A percentile compares a stretch with the other conserved stretches of the same genome.
Evolutionary conservation across 2,888 invertebrate species (phyloP).

Genomic region (Baronia brevicornis): DNA sequence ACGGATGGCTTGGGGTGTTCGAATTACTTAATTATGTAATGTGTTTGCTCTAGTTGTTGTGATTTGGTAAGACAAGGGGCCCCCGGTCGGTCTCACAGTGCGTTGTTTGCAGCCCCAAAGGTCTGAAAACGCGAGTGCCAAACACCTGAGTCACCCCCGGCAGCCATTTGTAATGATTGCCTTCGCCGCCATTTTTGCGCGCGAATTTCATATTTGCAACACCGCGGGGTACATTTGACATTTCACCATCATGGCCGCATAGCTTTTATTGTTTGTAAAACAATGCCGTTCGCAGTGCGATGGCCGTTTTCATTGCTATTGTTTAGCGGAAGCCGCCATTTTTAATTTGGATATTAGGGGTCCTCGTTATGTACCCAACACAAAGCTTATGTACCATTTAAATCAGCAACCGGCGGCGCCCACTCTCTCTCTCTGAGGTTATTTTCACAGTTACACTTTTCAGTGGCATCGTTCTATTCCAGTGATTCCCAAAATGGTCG

Average conservation of each 20-base stretch:
- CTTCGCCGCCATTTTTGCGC: conserved; percentile 70
- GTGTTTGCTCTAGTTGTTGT: conserved; percentile 17
- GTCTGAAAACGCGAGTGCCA: conserved; percentile 32
- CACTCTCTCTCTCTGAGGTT: too few relatives aligned
- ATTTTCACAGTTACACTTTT: too few relatives aligned
- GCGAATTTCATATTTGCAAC: conserved; percentile 71
- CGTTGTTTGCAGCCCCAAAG: conserved; percentile 18
- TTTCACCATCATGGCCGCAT: conserved; percentile 56
- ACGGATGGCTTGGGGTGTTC: conserved; percentile 39
- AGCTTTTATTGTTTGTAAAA: conserved; percentile 69
- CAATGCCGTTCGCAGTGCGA: conserved; percentile 46
- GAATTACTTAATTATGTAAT: conserved; percentile 38
- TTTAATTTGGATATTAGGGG: conserved; percentile 66
- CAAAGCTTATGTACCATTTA: conserved; percentile 16
- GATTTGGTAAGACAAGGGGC: conserved; percentile 13
- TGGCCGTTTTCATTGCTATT: conserved; percentile 53
- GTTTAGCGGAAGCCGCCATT: conserved; percentile 59
- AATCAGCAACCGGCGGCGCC: background rate
- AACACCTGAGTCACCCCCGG: conserved; percentile 52
- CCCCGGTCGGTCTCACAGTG: conserved; percentile 11
- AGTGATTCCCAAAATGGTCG: too few relatives aligned
- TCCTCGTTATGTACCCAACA: conserved; percentile 27
- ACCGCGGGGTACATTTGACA: conserved; percentile 65
- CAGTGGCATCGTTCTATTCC: too few relatives aligned
- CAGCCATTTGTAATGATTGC: conserved; percentile 74